Evolutionary conservation across 2,113 vertebrate species (phyloP).

Genomic region (Oryzias curvinotus): DNA sequence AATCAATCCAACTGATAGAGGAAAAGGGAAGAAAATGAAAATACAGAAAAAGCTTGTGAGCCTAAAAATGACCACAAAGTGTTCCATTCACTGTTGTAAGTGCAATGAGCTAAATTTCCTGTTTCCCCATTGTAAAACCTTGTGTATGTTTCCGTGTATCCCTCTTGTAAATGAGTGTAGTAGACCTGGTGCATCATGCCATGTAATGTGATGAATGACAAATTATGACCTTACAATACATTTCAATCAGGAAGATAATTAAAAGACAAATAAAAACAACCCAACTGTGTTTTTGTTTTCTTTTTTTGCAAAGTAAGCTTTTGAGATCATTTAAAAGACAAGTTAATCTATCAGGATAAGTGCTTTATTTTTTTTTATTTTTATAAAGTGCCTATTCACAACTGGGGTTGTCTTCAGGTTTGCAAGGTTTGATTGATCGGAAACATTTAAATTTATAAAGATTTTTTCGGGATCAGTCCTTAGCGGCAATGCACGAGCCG

Average conservation of each 20-base stretch:
- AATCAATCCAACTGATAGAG: constrained; percentile 49
- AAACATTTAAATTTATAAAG: too few relatives aligned
- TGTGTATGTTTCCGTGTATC: constrained; percentile 94
- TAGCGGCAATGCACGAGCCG: too few relatives aligned
- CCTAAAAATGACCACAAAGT: constrained; percentile 72
- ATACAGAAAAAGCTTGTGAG: constrained; percentile 64
- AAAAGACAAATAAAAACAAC: constrained; percentile 61
- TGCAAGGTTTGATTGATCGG: too few relatives aligned
- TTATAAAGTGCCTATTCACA: too few relatives aligned
- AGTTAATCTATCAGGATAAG: too few relatives aligned
- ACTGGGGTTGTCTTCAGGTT: too few relatives aligned
- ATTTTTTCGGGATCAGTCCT: too few relatives aligned
- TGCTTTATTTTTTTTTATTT: too few relatives aligned
- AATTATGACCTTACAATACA: constrained; percentile 89
- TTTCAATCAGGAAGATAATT: constrained; percentile 86
- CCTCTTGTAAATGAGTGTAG: constrained; percentile 93
- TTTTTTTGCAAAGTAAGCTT: neutral
- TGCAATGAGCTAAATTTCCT: constrained; percentile 89
- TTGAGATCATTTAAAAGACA: neutral
- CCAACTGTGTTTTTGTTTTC: neutral
- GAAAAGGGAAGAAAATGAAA: constrained; percentile 47
- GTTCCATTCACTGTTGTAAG: constrained; percentile 87
- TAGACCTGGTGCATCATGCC: constrained; percentile 90
- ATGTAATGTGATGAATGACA: constrained; percentile 94
- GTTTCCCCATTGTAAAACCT: constrained; percentile 90